Percentiles rank a stretch among this genome's conserved stretches.
These are phyloP conservation scores for Hirundo rustica DNA, from an alignment of 2,797 vertebrate species.

Conservation along the genomic window DNA sequence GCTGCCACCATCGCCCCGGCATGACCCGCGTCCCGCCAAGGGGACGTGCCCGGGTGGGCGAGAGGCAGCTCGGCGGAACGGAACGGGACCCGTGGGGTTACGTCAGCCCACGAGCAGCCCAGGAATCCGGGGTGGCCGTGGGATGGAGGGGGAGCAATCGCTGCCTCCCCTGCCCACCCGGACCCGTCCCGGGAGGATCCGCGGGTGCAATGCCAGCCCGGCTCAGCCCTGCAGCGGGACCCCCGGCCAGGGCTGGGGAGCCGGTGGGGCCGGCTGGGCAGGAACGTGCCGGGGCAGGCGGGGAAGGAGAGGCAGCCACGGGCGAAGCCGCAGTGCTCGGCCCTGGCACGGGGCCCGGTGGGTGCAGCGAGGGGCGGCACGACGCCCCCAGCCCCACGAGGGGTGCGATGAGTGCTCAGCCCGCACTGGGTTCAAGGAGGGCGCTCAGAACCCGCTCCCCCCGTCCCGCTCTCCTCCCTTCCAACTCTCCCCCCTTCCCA, in stretches of 20 bases:
- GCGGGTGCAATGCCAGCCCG: not conserved
- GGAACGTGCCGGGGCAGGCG: not conserved
- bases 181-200: accelerated
- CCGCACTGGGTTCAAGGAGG: accelerated
- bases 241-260: not conserved
- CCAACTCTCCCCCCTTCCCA: not conserved
- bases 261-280: not conserved
- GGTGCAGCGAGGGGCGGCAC: not conserved
- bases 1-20: accelerated
- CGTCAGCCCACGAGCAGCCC: not conserved
- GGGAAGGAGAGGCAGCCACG: not conserved
- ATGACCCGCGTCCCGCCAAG: not conserved
- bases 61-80: accelerated
- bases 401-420: not conserved
- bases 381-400: not conserved
- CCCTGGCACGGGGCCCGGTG: not conserved
- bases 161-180: not conserved
- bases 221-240: not conserved
- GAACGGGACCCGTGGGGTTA: not conserved
- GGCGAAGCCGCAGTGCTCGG: not conserved
- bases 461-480: not conserved
- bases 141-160: not conserved
- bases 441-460: not conserved
- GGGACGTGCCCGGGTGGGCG: not conserved
- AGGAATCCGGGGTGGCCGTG: not conserved